These are phyloP conservation scores for Hipposideros armiger DNA, from an alignment of 2,113 vertebrate species.

Conservation along the genomic window DNA sequence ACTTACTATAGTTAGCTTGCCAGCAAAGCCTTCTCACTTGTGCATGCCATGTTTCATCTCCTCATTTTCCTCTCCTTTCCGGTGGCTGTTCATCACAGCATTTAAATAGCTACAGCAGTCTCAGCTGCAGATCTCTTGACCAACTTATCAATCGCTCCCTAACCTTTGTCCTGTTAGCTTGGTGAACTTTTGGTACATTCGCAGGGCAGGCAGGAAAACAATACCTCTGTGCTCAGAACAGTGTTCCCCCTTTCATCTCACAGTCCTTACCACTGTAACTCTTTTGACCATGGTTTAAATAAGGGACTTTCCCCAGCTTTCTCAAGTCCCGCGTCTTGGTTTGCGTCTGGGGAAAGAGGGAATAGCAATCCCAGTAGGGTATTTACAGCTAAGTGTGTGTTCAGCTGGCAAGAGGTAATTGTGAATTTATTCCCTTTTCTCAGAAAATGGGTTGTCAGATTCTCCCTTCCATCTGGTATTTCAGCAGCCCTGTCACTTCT, in stretches of 20 bases:
- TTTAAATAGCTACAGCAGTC: background rate
- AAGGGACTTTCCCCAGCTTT: background rate
- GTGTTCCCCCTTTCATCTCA: background rate
- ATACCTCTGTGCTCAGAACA: background rate
- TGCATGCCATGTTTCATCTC: background rate
- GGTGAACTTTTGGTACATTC: background rate
- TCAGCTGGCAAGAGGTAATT: background rate
- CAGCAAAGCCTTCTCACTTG: fast-evolving
- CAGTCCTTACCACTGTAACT: background rate
- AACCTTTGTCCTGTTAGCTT: slow-evolving; percentile 45
- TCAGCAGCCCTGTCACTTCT: background rate
- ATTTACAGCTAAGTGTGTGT: background rate
- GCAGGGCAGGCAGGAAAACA: background rate
- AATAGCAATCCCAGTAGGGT: background rate
- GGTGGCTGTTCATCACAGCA: background rate
- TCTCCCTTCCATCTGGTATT: background rate
- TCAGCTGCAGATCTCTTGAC: background rate
- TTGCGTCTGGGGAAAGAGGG: background rate
- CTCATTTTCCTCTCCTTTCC: background rate
- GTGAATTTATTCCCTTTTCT: background rate
- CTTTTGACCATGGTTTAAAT: background rate
- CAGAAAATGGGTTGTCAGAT: background rate
- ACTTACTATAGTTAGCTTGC: background rate
- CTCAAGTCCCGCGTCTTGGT: background rate
- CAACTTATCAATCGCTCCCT: background rate